Conservation (phyloP, 2,888 invertebrate genomes). For the Drosophila subquinaria region DNA sequence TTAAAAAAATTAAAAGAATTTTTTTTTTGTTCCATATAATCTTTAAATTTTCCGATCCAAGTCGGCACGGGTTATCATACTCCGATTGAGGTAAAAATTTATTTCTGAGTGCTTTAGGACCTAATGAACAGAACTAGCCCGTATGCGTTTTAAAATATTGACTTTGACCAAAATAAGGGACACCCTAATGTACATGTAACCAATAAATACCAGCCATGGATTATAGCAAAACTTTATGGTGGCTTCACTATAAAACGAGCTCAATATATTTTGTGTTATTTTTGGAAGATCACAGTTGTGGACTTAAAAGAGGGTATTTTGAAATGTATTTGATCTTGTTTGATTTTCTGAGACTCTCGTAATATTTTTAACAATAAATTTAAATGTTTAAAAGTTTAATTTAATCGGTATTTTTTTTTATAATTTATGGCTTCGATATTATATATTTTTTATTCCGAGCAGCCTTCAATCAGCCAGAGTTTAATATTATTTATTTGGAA, state of each 20-base stretch:
- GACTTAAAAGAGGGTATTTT: background rate
- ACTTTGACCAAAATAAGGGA: no score
- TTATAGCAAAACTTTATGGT: slow-evolving; percentile 4
- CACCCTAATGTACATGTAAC: background rate
- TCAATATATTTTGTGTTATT: background rate
- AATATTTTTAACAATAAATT: background rate
- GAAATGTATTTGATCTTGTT: background rate
- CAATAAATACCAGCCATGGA: slow-evolving; percentile 19
- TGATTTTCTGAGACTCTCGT: background rate
- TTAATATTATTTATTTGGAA: slow-evolving; percentile 14
- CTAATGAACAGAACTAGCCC: no score
- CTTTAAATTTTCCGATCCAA: no score
- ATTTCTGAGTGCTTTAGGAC: no score
- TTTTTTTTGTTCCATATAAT: no score
- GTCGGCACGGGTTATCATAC: no score
- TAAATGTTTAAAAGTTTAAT: background rate
- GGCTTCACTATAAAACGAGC: background rate
- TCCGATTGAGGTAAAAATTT: no score
- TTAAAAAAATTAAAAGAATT: no score
- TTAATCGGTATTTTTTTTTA: background rate
- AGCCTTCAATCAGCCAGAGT: background rate
- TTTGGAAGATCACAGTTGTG: background rate
- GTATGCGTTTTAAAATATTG: no score
- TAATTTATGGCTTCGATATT: background rate
- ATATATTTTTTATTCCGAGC: background rate